Evolutionary conservation across 2,888 invertebrate genomes (phyloP), one percentile per base, ranked within the genome.

Genomic region (Entomobrya multifasciata): DNA sequence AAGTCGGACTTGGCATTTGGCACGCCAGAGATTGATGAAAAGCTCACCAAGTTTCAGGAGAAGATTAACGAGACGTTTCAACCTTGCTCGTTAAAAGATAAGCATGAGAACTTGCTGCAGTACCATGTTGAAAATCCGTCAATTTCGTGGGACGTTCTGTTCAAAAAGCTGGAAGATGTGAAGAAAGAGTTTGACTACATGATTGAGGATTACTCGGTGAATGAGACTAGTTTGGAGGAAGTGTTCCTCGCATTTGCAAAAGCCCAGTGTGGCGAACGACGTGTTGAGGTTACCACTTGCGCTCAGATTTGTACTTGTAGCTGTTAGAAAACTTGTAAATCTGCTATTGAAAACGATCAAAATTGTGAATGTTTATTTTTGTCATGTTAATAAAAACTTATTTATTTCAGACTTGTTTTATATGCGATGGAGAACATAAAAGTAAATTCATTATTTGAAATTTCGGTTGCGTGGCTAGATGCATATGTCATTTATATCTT

Each of bases 191-290:
- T 4, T 27, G n/a, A 41, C 0, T 77, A 77, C 5, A 8, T 87
- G 1, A 89, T 94, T 49, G 93, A 93, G 87, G 93, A 93, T 79
- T 93, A 92, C 87, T 91, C 92, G 6, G 92, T 93, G 17, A 92
- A 92, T 74, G 93, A 93, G 85, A 93, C 93, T 1, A 93, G 93
- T 1, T 90, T 93, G 52, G 93, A 93, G 90, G 93, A 93, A 90
- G 92, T 93, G 22, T 94, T 94, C 90, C 91, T 94, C 11, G 87
- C 92, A 92, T 89, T 94, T 93, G 93, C 93, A 36, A 67, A 78
- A 15, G 67, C 77, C 47, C 89, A 89, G 30, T 89, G 86, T 72
- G 72, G 49, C 2, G 49, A 8, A 36, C 5, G 36, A n/a, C n/a
- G n/a, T n/a, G n/a, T n/a, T n/a, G n/a, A n/a, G n/a, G n/a, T n/a